These are phyloP conservation scores for Propsilocerus akamusi DNA, from an alignment of 1,140 invertebrate genomes.

Conservation along the genomic window DNA sequence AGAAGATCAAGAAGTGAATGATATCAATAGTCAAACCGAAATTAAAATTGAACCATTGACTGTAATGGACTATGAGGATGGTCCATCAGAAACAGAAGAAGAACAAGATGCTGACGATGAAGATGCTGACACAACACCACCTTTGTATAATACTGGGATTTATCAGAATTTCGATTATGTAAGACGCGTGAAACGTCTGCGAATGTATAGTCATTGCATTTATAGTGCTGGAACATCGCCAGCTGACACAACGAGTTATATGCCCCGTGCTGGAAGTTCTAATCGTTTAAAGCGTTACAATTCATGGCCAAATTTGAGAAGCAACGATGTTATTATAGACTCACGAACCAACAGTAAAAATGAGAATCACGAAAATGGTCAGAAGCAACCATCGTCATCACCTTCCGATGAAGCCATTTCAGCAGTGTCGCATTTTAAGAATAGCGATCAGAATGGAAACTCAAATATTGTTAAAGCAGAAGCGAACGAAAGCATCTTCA, in stretches of 20 bases:
- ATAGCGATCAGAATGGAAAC: constrained; percentile 2
- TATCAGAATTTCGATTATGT: not conserved
- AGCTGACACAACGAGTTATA: not conserved
- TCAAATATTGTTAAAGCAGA: constrained; percentile 3
- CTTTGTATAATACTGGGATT: too few species aligned
- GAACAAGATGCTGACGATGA: not conserved
- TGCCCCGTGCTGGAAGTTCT: not conserved
- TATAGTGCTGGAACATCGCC: not conserved
- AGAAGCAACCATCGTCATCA: too few species aligned
- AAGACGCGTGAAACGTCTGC: not conserved
- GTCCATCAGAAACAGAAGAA: not conserved
- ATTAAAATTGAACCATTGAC: not conserved
- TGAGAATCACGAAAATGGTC: not conserved
- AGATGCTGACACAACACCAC: not conserved
- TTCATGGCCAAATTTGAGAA: not conserved
- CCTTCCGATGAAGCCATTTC: constrained; percentile 3
- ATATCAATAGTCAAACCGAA: constrained; percentile 14
- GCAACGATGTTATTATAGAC: not conserved
- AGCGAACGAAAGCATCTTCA: constrained; percentile 1
- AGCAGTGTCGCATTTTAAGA: constrained; percentile 5
- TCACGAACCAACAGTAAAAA: not conserved
- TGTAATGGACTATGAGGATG: not conserved
- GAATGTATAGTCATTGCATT: constrained; percentile 1
- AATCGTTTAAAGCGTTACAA: not conserved
- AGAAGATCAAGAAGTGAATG: constrained; percentile 2